Base-by-base conservation (phyloP, 1,140 invertebrate genomes). In the Cylas formicarius region DNA sequence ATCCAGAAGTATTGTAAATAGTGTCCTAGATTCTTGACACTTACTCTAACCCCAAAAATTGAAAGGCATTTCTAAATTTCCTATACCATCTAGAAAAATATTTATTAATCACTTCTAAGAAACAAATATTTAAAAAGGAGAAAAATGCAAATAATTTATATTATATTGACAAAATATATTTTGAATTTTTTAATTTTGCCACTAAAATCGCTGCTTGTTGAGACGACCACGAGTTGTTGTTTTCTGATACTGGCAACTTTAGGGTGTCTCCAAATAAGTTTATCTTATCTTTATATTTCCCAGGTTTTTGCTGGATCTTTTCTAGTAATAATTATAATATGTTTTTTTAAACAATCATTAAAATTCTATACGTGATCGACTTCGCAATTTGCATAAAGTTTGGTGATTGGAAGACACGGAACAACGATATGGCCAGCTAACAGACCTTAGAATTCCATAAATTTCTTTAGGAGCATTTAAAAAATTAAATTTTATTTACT, bases 31-130 rank as follows among this genome's bases (percentile, higher is more conserved):
- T n/a, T n/a, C n/a, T n/a, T n/a, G n/a, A n/a, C n/a, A n/a, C n/a
- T n/a, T n/a, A n/a, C n/a, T n/a, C n/a, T n/a, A n/a, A n/a, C n/a
- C n/a, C n/a, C n/a, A n/a, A n/a, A n/a, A n/a, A n/a, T n/a, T n/a
- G n/a, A n/a, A n/a, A n/a, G n/a, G n/a, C n/a, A n/a, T n/a, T n/a
- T n/a, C n/a, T n/a, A n/a, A n/a, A n/a, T n/a, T n/a, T n/a, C n/a
- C n/a, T n/a, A n/a, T n/a, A n/a, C n/a, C n/a, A n/a, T n/a, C n/a
- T n/a, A n/a, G n/a, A 27, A 27, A 27, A 27, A 11, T 10, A n/a
- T 27, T 27, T 27, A 33, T 17, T 33, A 33, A 11, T 10, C 10
- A 33, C 14, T 33, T 33, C 9, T 33, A 14, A n/a, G 11, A 33
- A 33, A 13, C 10, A 13, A 13, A 33, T 33, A 33, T 10, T 10